Conservation (phyloP, 1,140 invertebrate genomes). For the Drosophila suzukii region DNA sequence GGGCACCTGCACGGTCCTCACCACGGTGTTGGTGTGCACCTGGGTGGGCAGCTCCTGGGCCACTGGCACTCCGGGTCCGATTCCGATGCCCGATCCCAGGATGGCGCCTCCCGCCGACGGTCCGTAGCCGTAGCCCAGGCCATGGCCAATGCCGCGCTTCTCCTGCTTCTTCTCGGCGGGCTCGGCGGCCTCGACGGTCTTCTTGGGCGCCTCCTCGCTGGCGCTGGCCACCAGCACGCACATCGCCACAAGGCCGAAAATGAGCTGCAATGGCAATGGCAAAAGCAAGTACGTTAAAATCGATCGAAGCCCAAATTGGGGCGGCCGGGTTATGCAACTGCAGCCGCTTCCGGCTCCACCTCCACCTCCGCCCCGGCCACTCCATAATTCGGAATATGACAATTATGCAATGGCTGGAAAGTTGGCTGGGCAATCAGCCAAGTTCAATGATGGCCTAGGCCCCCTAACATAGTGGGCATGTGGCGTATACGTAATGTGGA, state of each 20-base stretch:
- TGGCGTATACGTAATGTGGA: conserved; percentile 62
- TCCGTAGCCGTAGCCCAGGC: conserved; percentile 86
- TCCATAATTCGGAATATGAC: conserved; percentile 73
- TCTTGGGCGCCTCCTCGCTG: conserved; percentile 85
- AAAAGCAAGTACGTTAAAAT: conserved; percentile 39
- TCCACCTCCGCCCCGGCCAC: conserved; percentile 2
- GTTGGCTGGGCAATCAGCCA: conserved; percentile 57
- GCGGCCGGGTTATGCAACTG: conserved; percentile 46
- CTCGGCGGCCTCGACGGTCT: conserved; percentile 72
- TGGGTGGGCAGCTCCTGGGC: conserved; percentile 67
- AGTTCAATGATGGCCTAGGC: conserved; percentile 60
- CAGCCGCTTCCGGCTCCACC: conserved; percentile 47
- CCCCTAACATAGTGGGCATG: conserved; percentile 26
- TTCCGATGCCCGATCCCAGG: conserved; percentile 54
- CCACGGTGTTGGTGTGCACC: conserved; percentile 84
- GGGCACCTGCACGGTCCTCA: conserved; percentile 86
- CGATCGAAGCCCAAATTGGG: conserved; percentile 20
- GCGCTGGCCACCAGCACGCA: conserved; percentile 79
- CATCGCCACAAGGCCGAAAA: conserved; percentile 86
- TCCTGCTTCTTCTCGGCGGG: conserved; percentile 89
- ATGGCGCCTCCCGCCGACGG: conserved; percentile 61
- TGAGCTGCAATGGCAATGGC: conserved; percentile 69
- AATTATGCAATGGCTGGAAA: conserved; percentile 70
- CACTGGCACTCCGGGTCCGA: conserved; percentile 44
- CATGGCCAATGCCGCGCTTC: conserved; percentile 88